These are phyloP conservation scores for Abrostola triplasia DNA, from an alignment of 2,888 invertebrate genomes.

Conservation along the genomic window DNA sequence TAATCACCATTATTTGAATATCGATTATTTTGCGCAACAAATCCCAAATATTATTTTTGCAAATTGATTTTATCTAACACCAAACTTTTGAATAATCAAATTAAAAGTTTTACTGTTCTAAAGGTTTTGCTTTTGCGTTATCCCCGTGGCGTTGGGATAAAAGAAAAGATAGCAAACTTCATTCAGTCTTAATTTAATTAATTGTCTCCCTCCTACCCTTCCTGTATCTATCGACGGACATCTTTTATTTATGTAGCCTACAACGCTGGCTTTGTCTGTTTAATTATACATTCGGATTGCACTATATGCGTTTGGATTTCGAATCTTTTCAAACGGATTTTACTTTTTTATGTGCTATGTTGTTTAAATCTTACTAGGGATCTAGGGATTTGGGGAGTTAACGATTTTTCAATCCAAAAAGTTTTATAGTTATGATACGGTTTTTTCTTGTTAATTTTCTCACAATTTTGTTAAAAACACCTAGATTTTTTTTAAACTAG, in stretches of 20 bases:
- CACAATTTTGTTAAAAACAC: background rate
- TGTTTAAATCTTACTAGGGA: background rate
- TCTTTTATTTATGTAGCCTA: constrained; percentile 67
- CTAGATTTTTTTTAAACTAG: background rate
- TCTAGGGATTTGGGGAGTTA: no score
- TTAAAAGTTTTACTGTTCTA: constrained; percentile 63
- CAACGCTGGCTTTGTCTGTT: constrained; percentile 49
- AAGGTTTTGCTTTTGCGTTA: constrained; percentile 51
- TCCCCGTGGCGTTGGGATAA: constrained; percentile 62
- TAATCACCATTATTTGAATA: no score
- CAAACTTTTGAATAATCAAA: constrained; percentile 42
- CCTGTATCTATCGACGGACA: constrained; percentile 66
- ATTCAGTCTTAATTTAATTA: constrained; percentile 77
- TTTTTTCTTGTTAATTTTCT: no score
- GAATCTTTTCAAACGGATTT: constrained; percentile 39
- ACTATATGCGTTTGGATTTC: constrained; percentile 45
- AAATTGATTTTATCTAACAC: constrained; percentile 21
- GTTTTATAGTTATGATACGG: no score
- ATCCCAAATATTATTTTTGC: background rate
- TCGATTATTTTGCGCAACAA: background rate
- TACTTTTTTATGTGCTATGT: constrained; percentile 10
- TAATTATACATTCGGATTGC: constrained; percentile 49
- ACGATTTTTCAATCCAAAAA: no score
- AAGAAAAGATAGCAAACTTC: constrained; percentile 73
- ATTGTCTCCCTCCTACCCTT: constrained; percentile 67